Evolutionary conservation across 2,113 vertebrate genomes (phyloP), one percentile per base, ranked within the genome.

Genomic region (Syngnathoides biaculeatus): DNA sequence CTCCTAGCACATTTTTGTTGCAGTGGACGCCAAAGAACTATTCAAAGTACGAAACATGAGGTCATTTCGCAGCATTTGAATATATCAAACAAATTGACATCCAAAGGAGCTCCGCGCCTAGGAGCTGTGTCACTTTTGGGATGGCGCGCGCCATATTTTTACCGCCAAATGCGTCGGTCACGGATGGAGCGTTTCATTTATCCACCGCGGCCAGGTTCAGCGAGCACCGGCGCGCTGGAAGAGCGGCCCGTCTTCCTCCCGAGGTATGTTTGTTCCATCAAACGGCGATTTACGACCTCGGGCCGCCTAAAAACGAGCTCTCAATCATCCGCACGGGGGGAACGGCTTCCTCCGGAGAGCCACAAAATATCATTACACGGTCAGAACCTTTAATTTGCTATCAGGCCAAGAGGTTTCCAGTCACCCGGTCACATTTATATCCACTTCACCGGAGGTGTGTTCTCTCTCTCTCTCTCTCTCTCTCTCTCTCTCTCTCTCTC

Each of bases 211-310:
- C 65, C 58, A 14, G 64, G 59, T 8, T 14, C 22, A 60, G 68
- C n/a, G 71, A 72, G 67, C 68, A 70, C 73, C 2, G 48, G 65
- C 26, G 55, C 55, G 60, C 53, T 55, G 53, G 63, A 65, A 70
- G 71, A 57, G 55, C 73, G 64, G 58, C 58, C 71, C 20, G 30
- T 74, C 64, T 79, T 78, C 65, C 75, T 74, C 79, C 68, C 20
- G 71, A 83, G 71, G 83, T 79, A 78, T 85, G 86, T 88, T 90
- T 89, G 87, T 88, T 90, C 85, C 84, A 89, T 90, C 79, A 82
- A 82, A 83, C 14, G 8, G 70, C 80, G 87, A 89, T 89, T 89
- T 88, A 90, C 75, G 81, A 74, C 65, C 79, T 79, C 57, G 63
- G 63, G 69, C 69, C 69, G 73, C 69, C 80, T 61, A 84, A 84